Evolutionary conservation across 2,797 vertebrate species (phyloP), one percentile per base, ranked within the genome.

Genomic region (Fistularia commersonii): DNA sequence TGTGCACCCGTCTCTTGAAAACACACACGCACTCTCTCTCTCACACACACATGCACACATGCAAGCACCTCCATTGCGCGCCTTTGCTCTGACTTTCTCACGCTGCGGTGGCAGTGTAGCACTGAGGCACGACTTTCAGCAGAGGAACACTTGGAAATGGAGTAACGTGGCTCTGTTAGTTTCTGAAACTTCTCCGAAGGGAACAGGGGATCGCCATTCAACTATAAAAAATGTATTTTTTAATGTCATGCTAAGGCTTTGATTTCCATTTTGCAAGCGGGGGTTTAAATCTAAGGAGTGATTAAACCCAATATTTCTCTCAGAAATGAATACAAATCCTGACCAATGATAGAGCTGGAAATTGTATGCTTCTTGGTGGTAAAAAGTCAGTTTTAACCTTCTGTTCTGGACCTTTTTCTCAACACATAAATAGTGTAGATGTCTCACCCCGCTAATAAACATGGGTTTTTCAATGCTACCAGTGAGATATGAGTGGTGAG

Each of bases 401-500:
- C 37, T 39, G n/a, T n/a, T n/a, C n/a, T n/a, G n/a, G n/a, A 6
- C 6, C 8, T 35, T 35, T 35, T 8, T 35, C 5, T 35, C 34
- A 35, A 6, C 5, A 8, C 8, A 8, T 35, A 8, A 35, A 6
- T 6, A 40, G 39, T 11, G n/a, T 42, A 42, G 3, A 57, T 53
- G 34, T 48, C 15, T 35, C 65, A 11, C 31, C 41, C 11, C 1
- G 37, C 1, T 3, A 57, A 67, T 45, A 51, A 59, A 43, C 40
- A 5, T 32, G 8, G 46, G 11, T 44, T 41, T 14, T 45, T 32
- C 47, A 43, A 56, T 48, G 50, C 56, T 66, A n/a, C 51, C 88
- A 56, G 41, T 0, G 41, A 73, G 60, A 78, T 87, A 87, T 8
- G 54, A 86, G 57, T 66, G 68, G 53, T 72, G 47, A 66, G 64